phyloP scores from a whole-genome alignment of 64 coral and sea anemone species.

The Pachyseris speciosa region DNA sequence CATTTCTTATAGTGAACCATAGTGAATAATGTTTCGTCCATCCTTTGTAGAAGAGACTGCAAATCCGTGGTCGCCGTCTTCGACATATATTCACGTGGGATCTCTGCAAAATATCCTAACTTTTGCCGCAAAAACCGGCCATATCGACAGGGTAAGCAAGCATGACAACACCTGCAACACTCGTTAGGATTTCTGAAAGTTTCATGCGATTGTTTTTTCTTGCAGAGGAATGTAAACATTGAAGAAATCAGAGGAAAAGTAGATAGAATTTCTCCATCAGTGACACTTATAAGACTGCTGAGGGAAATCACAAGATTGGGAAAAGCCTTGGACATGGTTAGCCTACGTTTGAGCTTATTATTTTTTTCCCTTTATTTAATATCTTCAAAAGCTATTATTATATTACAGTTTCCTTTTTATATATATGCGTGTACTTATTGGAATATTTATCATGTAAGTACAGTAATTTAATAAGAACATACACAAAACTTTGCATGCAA shows the following conservation, averaged over 20 bases:
- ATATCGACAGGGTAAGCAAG: conserved; percentile 61
- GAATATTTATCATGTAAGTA: no score
- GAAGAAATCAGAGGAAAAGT: conserved; percentile 46
- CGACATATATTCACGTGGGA: conserved; percentile 85
- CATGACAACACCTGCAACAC: no score
- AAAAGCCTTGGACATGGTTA: conserved; percentile 79
- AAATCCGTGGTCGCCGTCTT: conserved; percentile 95
- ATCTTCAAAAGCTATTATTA: no score
- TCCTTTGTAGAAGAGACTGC: neutral
- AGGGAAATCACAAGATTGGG: conserved; percentile 82
- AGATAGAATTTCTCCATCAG: conserved; percentile 50
- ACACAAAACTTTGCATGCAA: no score
- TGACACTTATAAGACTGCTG: conserved; percentile 72
- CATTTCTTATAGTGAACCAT: neutral
- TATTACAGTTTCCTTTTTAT: no score
- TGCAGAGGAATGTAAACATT: neutral
- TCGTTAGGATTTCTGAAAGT: neutral
- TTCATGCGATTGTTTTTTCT: neutral
- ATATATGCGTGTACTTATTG: no score
- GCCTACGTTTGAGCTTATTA: no score
- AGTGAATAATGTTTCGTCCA: neutral
- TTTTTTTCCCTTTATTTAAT: no score
- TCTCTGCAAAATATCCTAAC: conserved; percentile 76
- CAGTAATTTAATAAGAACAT: no score
- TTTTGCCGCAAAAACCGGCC: conserved; percentile 79